phyloP scores from a whole-genome alignment of 2,113 vertebrate genomes.

The Poicephalus gulielmi region DNA sequence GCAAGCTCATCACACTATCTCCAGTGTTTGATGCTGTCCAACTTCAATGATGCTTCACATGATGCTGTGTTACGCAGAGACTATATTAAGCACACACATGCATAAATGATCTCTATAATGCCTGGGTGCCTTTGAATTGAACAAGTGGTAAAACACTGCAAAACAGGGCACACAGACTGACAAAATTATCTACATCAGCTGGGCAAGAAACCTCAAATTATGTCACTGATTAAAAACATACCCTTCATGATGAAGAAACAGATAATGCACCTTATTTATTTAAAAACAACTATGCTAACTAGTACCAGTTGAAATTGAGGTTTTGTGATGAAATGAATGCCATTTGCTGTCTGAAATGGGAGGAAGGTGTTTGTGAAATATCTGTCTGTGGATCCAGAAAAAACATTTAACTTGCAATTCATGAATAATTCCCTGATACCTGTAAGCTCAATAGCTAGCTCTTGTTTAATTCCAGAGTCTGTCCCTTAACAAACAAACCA shows the following conservation, averaged over 20 bases:
- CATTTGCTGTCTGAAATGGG: background rate
- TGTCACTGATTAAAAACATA: background rate
- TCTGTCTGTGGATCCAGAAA: background rate
- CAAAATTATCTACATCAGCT: background rate
- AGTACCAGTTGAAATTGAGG: background rate
- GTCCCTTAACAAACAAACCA: background rate
- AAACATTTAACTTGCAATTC: background rate
- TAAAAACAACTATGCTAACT: background rate
- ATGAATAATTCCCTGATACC: background rate
- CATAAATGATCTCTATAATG: background rate
- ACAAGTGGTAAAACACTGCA: background rate
- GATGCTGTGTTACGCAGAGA: background rate
- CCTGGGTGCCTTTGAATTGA: background rate
- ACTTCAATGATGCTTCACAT: background rate
- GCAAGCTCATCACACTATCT: background rate
- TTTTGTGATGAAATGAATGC: background rate
- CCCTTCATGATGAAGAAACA: background rate
- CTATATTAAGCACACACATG: background rate
- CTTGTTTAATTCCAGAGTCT: background rate
- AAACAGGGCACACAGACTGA: background rate
- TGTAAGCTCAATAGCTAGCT: background rate
- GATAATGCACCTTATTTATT: background rate
- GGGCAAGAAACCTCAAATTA: background rate
- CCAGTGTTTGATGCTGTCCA: constrained; percentile 1
- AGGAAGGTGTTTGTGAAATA: background rate